Percentiles rank a stretch among this genome's conserved stretches.
These are phyloP conservation scores for Rhingia rostrata DNA, from an alignment of 2,888 invertebrate genomes.

Conservation along the genomic window DNA sequence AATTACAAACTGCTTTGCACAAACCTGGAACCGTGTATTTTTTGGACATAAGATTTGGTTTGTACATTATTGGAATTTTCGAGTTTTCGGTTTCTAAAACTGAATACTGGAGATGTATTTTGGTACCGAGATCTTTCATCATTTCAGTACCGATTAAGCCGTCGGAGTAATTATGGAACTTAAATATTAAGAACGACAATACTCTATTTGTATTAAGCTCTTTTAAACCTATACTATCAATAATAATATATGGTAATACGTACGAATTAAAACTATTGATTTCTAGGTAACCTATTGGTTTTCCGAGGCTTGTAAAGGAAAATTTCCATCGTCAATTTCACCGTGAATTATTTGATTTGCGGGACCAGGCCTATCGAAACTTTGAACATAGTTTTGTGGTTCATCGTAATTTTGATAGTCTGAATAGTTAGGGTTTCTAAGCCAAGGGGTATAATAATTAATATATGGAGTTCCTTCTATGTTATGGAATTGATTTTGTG, in stretches of 20 bases:
- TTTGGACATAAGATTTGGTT: constrained; percentile 13
- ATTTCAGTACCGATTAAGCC: constrained; percentile 65
- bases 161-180: constrained; percentile 70
- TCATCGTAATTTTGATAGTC: too few species aligned
- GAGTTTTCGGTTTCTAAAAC: too few species aligned
- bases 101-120: constrained; percentile 42
- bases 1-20: constrained; percentile 40
- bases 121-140: constrained; percentile 37
- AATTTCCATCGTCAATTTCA: constrained; percentile 66
- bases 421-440: too few species aligned
- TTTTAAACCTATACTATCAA: constrained; percentile 23
- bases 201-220: constrained; percentile 29
- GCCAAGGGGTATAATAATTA: too few species aligned
- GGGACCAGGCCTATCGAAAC: background rate
- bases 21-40: constrained; percentile 37
- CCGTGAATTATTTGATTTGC: constrained; percentile 8
- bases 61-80: constrained; percentile 20
- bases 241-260: constrained; percentile 44
- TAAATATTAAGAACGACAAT: constrained; percentile 36
- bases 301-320: constrained; percentile 61
- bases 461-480: background rate
- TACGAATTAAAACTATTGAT: constrained; percentile 50
- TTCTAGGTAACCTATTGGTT: constrained; percentile 69
- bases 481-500: constrained; percentile 18
- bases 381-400: too few species aligned